Percentiles rank a stretch among this genome's conserved stretches.
phyloP scores from a whole-genome alignment of 1,140 invertebrate genomes.

The Eupristina koningsbergeri region DNA sequence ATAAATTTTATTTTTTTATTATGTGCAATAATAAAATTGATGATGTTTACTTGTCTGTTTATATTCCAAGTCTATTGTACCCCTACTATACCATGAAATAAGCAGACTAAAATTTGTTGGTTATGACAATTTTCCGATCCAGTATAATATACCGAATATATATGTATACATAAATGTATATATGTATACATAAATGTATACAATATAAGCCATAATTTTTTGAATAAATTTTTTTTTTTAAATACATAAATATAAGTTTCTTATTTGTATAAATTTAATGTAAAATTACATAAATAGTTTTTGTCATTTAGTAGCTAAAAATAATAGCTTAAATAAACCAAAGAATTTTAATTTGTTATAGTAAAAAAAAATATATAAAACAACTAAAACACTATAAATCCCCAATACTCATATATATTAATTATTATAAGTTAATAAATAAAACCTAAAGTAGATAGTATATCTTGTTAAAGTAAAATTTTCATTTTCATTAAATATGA shows the following conservation, averaged over 20 bases:
- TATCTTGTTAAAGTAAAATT: background rate
- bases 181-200: no score
- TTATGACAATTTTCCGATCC: background rate
- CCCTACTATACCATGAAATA: background rate
- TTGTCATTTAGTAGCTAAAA: background rate
- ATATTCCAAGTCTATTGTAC: slow-evolving; percentile 2
- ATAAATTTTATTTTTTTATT: slow-evolving; percentile 17
- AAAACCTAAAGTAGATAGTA: background rate
- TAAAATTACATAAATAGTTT: background rate
- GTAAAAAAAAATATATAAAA: background rate
- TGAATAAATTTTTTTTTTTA: no score
- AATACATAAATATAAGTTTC: no score
- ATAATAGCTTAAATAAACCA: background rate
- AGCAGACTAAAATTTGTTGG: background rate
- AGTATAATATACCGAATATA: no score
- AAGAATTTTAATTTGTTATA: background rate
- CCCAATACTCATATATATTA: background rate
- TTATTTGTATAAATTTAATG: background rate
- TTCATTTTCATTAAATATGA: background rate
- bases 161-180: no score
- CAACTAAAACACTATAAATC: background rate
- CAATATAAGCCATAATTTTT: no score
- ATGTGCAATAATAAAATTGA: background rate
- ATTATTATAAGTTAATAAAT: background rate
- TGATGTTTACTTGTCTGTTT: slow-evolving; percentile 8